phyloP scores from a whole-genome alignment of 2,797 vertebrate species.

The Microctenopoma stevenorrisi region DNA sequence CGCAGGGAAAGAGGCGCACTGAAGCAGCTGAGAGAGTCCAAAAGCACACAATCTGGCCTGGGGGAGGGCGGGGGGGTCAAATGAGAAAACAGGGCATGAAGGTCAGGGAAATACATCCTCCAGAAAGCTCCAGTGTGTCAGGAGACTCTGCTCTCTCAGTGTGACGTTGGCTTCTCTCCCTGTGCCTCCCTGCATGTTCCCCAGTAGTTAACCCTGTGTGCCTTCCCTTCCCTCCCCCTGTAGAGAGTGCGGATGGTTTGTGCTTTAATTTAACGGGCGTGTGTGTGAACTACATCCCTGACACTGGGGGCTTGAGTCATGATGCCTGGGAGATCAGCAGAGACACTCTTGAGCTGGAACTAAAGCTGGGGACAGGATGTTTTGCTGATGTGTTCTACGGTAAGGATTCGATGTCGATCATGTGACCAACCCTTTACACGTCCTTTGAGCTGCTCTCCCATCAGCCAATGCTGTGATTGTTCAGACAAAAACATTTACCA shows the following conservation, averaged over 20 bases:
- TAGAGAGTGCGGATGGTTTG: conserved; percentile 98
- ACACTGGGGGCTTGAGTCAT: conserved; percentile 97
- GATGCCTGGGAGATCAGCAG: conserved; percentile 98
- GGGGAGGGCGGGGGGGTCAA: neutral
- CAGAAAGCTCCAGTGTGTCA: conserved; percentile 13
- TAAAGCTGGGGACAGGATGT: conserved; percentile 98
- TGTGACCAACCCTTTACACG: no score
- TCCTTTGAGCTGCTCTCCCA: no score
- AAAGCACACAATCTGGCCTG: conserved; percentile 18
- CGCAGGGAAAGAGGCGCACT: conserved; percentile 81
- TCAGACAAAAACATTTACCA: no score
- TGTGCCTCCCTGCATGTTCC: conserved; percentile 88
- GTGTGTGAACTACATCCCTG: conserved; percentile 94
- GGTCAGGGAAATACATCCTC: conserved; percentile 13
- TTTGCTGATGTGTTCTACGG: conserved; percentile 99
- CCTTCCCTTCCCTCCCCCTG: conserved; percentile 71
- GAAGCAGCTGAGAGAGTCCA: conserved; percentile 53
- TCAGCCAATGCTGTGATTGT: no score
- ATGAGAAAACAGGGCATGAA: conserved; percentile 19
- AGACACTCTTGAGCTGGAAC: conserved; percentile 88
- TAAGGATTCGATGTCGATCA: conserved; percentile 81
- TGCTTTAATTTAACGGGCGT: conserved; percentile 96
- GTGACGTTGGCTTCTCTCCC: conserved; percentile 79
- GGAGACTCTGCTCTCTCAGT: conserved; percentile 50
- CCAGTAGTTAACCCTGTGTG: conserved; percentile 86